Evolutionary conservation across 1,140 invertebrate species (phyloP).

Genomic region (Drosophila paulistorum): DNA sequence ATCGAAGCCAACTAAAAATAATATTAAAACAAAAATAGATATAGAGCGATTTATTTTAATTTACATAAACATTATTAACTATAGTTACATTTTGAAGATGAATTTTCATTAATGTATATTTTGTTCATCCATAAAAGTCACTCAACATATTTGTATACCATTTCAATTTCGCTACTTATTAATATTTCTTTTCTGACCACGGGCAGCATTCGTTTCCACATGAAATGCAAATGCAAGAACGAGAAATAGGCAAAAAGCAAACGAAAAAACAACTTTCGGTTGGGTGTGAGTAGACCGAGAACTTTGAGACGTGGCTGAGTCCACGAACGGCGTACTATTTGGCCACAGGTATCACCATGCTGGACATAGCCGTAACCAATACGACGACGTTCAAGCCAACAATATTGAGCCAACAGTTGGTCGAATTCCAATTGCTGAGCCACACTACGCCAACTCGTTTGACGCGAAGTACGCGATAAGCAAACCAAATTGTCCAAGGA

Average conservation of each 20-base stretch:
- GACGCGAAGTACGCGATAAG: constrained; percentile 10
- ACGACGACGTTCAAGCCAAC: constrained; percentile 38
- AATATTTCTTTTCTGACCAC: constrained; percentile 43
- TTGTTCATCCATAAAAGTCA: too few relatives aligned
- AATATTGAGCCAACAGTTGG: constrained; percentile 37
- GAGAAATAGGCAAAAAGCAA: constrained; percentile 43
- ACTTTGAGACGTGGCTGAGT: constrained; percentile 39
- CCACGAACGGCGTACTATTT: constrained; percentile 20
- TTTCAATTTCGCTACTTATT: constrained; percentile 19
- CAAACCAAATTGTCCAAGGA: constrained; percentile 31
- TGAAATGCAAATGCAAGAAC: constrained; percentile 44
- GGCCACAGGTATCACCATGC: constrained; percentile 28
- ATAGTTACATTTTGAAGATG: too few relatives aligned
- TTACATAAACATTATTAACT: too few relatives aligned
- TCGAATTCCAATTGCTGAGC: constrained; percentile 42
- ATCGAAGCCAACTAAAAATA: too few relatives aligned
- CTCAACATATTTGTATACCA: neutral
- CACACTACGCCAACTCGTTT: constrained; percentile 47
- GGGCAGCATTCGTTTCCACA: constrained; percentile 41
- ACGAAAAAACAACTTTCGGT: constrained; percentile 47
- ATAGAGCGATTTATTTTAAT: too few relatives aligned
- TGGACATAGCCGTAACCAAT: constrained; percentile 12
- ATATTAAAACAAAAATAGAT: too few relatives aligned
- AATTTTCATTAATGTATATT: too few relatives aligned
- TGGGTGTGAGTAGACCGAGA: constrained; percentile 46